These are phyloP conservation scores for Microcebus griseorufus DNA, from an alignment of 2,113 vertebrate species.

Conservation along the genomic window DNA sequence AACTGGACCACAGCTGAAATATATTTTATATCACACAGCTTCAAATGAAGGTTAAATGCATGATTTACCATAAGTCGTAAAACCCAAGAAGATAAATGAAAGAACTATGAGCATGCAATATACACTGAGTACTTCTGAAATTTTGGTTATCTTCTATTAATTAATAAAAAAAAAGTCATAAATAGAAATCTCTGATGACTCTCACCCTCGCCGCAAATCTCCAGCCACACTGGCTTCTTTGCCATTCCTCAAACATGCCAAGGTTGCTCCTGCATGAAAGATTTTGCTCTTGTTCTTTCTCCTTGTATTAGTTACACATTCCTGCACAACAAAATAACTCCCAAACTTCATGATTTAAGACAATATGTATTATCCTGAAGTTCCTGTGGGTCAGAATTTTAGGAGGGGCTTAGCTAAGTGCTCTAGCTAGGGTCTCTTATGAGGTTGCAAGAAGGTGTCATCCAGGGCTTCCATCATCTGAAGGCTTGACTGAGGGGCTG, in stretches of 20 bases:
- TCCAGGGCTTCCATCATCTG: no score
- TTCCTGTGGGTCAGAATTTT: not conserved
- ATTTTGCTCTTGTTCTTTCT: conserved; percentile 7
- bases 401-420: not conserved
- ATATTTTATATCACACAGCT: not conserved
- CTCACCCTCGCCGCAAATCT: not conserved
- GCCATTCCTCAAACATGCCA: not conserved
- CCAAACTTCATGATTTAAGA: not conserved
- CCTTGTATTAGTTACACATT: not conserved
- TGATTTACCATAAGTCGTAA: not conserved
- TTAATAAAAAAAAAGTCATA: not conserved
- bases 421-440: not conserved
- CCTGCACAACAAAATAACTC: not conserved
- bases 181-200: not conserved
- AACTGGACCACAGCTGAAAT: not conserved
- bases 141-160: not conserved
- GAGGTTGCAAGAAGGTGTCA: not conserved
- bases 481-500: not conserved
- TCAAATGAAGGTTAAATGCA: not conserved
- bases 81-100: not conserved
- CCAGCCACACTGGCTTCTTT: not conserved
- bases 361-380: not conserved
- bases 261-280: not conserved
- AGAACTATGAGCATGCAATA: not conserved
- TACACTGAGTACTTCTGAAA: not conserved